These are phyloP conservation scores for Mesorhabditis sp. DNA, from an alignment of 2,888 invertebrate species.

Conservation along the genomic window DNA sequence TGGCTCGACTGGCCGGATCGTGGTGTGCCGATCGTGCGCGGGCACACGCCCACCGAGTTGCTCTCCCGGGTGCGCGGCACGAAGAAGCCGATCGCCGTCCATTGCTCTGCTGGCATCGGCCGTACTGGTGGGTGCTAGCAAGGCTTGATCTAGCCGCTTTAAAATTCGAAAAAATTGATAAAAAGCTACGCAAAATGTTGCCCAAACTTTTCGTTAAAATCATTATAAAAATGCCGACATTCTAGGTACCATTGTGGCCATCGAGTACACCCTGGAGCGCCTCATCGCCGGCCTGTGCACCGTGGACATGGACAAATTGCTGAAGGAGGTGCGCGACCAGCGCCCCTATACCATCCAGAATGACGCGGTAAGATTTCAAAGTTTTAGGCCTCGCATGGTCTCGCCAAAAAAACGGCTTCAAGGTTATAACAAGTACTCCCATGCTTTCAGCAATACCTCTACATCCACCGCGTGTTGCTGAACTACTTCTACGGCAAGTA, in stretches of 20 bases:
- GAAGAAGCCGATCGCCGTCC: slow-evolving; percentile 34
- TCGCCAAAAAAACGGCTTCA: not conserved
- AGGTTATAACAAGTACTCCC: not conserved
- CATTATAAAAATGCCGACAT: slow-evolving; percentile 6
- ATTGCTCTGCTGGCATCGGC: slow-evolving; percentile 45
- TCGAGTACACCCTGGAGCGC: slow-evolving; percentile 23
- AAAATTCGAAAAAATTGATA: not conserved
- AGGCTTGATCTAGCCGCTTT: not conserved
- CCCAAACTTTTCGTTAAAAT: slow-evolving; percentile 5
- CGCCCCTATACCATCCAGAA: slow-evolving; percentile 38
- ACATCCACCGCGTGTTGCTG: slow-evolving; percentile 21
- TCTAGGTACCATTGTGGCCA: slow-evolving; percentile 30
- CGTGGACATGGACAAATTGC: slow-evolving; percentile 26
- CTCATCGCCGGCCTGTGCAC: slow-evolving; percentile 8
- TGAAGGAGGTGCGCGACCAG: slow-evolving; percentile 31
- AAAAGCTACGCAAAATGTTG: not conserved
- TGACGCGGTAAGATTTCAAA: slow-evolving; percentile 16
- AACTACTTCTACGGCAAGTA: slow-evolving; percentile 32
- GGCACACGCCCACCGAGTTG: slow-evolving; percentile 11
- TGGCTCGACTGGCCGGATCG: slow-evolving; percentile 44
- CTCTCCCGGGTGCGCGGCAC: slow-evolving; percentile 25
- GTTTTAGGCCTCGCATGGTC: not conserved
- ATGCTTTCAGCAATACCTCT: slow-evolving; percentile 10
- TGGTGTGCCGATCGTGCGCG: slow-evolving; percentile 25
- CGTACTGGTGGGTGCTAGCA: slow-evolving; percentile 23